Percentiles rank a stretch among this genome's conserved stretches.
phyloP scores from a whole-genome alignment of 2,888 invertebrate genomes.

The Melikaiella ostensackeni region DNA sequence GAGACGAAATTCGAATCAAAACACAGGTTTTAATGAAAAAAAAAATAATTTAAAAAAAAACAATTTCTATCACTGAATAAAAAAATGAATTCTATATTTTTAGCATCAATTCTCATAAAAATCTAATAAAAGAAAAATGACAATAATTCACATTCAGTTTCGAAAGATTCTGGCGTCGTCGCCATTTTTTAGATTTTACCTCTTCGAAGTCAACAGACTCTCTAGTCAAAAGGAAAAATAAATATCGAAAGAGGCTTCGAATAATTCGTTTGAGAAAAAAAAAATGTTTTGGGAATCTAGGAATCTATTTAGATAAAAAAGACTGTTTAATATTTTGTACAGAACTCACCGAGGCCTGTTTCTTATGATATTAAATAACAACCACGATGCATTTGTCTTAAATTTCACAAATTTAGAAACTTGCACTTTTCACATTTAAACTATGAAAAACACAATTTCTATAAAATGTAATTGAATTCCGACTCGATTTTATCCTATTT shows the following conservation, averaged over 20 bases:
- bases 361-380: background rate
- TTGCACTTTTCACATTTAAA: background rate
- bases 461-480: background rate
- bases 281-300: background rate
- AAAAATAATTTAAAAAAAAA: too few species aligned
- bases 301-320: background rate
- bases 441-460: background rate
- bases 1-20: background rate
- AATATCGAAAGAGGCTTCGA: background rate
- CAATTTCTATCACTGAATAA: too few species aligned
- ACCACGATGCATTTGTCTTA: background rate
- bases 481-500: background rate
- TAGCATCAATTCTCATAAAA: too few species aligned
- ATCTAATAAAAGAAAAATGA: too few species aligned
- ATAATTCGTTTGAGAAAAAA: background rate
- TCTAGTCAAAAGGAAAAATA: background rate
- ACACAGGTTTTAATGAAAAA: background rate
- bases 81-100: too few species aligned
- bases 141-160: too few species aligned
- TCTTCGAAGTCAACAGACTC: background rate
- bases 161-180: background rate
- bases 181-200: background rate
- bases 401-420: background rate
- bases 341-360: conserved; percentile 3
- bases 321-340: background rate